Evolutionary conservation across 2,797 vertebrate genomes (phyloP), one percentile per base, ranked within the genome.

Genomic region (Natrix natrix): DNA sequence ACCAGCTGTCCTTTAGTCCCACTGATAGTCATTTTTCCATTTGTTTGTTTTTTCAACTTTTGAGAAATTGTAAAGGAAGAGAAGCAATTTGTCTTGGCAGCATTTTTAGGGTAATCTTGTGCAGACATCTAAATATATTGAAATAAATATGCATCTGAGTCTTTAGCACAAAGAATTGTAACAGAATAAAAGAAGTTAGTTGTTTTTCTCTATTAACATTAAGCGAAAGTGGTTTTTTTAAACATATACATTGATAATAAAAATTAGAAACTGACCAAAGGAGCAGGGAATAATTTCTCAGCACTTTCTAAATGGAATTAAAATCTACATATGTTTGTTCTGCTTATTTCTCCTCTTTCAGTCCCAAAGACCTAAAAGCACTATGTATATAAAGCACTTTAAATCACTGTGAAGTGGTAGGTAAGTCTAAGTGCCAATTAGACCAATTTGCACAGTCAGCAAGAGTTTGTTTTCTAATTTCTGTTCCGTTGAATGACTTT

Each of bases 41-140:
- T 63, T 22, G 87, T 90, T 52, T 94, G 28, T 93, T 94, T 94
- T 86, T 69, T 94, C n/a, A 56, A 60, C 24, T 92, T 87, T 92
- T 90, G 59, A 20, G 86, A 94, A 92, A 91, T 54, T 66, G 13
- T 87, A 69, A 92, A 93, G 89, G 57, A 92, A 86, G 90, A 91
- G 59, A 0, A 60, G 7, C 11, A 20, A 10, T 93, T 95, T 96
- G 43, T 92, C 93, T 94, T 94, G 95, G 87, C 59, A 78, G 90
- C 6, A 37, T 93, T 90, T 0, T 2, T 91, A 91, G 90, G 91
- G 93, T 94, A 93, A 48, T 92, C 74, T 13, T 93, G 48, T 94
- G 37, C 78, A 94, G 56, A 88, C 28, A 56, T 94, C 94, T 94
- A 86, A 91, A 43, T 87, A 37, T 26, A 13, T 89, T 94, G 87